Conservation (phyloP, 2,888 invertebrate genomes). For the Scotopteryx bipunctaria region DNA sequence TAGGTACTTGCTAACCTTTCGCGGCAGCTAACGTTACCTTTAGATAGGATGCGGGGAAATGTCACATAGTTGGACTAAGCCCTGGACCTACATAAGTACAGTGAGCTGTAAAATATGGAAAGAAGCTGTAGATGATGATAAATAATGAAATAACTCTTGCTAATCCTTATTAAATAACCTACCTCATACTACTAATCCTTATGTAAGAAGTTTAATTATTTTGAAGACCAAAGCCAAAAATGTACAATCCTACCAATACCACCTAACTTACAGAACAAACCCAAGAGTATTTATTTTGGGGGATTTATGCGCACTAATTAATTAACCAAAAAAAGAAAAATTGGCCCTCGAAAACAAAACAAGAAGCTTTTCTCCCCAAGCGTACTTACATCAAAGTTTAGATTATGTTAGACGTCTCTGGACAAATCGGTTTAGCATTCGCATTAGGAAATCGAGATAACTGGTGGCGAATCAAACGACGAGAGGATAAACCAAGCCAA, state of each 20-base stretch:
- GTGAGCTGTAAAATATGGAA: slow-evolving; percentile 30
- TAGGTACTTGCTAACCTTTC: slow-evolving; percentile 65
- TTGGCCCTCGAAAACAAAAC: not conserved
- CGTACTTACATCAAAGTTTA: slow-evolving; percentile 68
- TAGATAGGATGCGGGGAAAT: slow-evolving; percentile 78
- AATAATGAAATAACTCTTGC: too few relatives aligned
- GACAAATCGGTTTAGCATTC: slow-evolving; percentile 76
- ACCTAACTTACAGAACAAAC: too few relatives aligned
- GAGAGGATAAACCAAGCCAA: slow-evolving; percentile 52
- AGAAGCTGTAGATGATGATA: too few relatives aligned
- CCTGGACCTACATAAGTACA: slow-evolving; percentile 69
- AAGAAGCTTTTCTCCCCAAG: slow-evolving; percentile 41
- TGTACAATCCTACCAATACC: too few relatives aligned
- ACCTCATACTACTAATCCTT: too few relatives aligned
- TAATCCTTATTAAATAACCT: too few relatives aligned
- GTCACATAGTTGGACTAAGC: slow-evolving; percentile 80
- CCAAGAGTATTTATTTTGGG: too few relatives aligned
- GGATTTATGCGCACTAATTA: too few relatives aligned
- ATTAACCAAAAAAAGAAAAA: too few relatives aligned
- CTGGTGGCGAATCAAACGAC: slow-evolving; percentile 61
- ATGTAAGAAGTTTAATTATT: too few relatives aligned
- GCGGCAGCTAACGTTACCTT: slow-evolving; percentile 73
- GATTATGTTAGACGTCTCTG: slow-evolving; percentile 69
- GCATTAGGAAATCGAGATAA: slow-evolving; percentile 67
- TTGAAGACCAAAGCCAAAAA: too few relatives aligned